Conservation (phyloP, 2,113 vertebrate species). For the Semicossyphus pulcher region DNA sequence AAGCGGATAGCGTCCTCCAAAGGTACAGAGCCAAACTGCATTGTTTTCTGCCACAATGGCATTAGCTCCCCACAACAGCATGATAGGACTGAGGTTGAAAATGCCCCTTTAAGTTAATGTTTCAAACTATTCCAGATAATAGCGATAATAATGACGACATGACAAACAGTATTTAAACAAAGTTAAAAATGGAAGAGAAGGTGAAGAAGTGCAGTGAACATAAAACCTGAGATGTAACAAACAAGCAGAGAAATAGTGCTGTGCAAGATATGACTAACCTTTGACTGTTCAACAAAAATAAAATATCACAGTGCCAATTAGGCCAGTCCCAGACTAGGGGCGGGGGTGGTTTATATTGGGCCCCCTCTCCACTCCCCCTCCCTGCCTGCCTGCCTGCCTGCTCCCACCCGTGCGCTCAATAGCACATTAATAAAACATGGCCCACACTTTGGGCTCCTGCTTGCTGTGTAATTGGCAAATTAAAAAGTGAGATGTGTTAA, state of each 20-base stretch:
- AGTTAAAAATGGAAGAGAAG: no score
- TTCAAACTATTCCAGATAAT: no score
- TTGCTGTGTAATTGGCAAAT: slow-evolving; percentile 95
- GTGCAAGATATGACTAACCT: not conserved
- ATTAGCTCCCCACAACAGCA: no score
- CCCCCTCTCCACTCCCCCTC: not conserved
- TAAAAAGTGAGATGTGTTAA: slow-evolving; percentile 92
- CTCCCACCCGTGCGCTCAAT: slow-evolving; percentile 70
- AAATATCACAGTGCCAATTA: slow-evolving; percentile 83
- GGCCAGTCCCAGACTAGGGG: slow-evolving; percentile 76
- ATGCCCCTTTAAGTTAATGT: no score
- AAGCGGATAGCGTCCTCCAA: no score
- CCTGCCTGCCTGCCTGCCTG: slow-evolving; percentile 27
- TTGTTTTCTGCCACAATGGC: no score
- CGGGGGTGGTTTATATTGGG: slow-evolving; percentile 32
- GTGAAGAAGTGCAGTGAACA: not conserved
- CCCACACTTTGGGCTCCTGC: slow-evolving; percentile 84
- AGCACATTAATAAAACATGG: slow-evolving; percentile 95
- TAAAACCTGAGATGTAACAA: not conserved
- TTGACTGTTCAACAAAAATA: slow-evolving; percentile 73
- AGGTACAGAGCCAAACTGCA: no score
- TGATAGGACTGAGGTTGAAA: no score
- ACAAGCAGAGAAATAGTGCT: not conserved
- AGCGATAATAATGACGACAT: not conserved
- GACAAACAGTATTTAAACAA: not conserved